Conservation (phyloP, 2,888 invertebrate genomes). For the Amphipoea oculea region DNA sequence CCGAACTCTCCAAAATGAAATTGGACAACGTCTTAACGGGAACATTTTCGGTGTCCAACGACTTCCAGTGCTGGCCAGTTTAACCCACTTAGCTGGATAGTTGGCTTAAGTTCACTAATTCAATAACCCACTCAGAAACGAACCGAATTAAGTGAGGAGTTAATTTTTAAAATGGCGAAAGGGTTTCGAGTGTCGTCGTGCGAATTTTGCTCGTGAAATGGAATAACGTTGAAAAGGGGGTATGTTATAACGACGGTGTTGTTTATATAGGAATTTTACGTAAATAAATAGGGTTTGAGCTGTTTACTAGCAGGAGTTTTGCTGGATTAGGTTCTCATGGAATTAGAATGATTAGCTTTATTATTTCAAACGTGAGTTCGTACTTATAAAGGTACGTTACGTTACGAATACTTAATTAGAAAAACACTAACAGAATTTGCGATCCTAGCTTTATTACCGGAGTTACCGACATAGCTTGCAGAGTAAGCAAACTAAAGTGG, state of each 20-base stretch:
- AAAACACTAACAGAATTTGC: not conserved
- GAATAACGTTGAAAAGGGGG: slow-evolving; percentile 40
- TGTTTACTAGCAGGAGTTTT: slow-evolving; percentile 2
- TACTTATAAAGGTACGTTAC: not conserved
- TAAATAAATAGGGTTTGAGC: slow-evolving; percentile 11
- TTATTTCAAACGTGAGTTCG: not conserved
- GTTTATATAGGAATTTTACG: not conserved
- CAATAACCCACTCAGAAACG: slow-evolving; percentile 65
- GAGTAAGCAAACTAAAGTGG: no score
- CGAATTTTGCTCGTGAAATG: slow-evolving; percentile 31
- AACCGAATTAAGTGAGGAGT: slow-evolving; percentile 66
- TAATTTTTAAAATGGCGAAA: slow-evolving; percentile 62
- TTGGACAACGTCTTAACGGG: slow-evolving; percentile 52
- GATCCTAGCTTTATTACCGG: not conserved
- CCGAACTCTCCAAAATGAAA: slow-evolving; percentile 15
- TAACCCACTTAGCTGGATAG: slow-evolving; percentile 65
- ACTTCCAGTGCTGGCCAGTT: slow-evolving; percentile 42
- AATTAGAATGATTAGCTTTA: not conserved
- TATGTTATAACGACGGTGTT: not conserved
- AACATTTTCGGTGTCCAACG: slow-evolving; percentile 54
- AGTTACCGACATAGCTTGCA: no score
- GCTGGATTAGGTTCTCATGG: not conserved
- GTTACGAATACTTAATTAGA: not conserved
- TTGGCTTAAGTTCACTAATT: slow-evolving; percentile 73
- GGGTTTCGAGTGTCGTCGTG: slow-evolving; percentile 26